Conservation (phyloP, 1,140 invertebrate genomes). For the Lasioglossum baleicum region DNA sequence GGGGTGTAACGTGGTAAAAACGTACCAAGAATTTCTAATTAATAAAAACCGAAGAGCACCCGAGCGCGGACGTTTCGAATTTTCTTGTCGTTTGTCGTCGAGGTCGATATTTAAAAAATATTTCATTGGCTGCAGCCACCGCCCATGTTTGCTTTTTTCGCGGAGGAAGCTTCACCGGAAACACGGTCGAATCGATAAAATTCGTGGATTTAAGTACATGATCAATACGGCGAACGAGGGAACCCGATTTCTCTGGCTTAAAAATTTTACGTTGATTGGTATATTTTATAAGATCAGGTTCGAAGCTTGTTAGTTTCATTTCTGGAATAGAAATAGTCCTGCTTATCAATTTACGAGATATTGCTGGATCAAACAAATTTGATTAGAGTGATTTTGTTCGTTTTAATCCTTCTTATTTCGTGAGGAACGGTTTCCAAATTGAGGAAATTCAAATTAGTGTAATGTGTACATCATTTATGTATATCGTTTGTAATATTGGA, state of each 20-base stretch:
- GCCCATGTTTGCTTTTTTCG: neutral
- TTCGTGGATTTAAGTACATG: neutral
- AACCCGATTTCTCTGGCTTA: neutral
- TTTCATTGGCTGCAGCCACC: neutral
- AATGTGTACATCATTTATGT: too few relatives aligned
- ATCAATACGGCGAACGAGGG: neutral
- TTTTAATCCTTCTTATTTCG: too few relatives aligned
- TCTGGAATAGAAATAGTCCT: too few relatives aligned
- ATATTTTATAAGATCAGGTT: neutral
- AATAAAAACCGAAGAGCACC: neutral
- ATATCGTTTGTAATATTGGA: too few relatives aligned
- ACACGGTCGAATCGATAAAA: neutral
- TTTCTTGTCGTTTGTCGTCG: neutral
- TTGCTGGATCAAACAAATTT: too few relatives aligned
- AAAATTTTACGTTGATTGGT: neutral
- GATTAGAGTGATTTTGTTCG: too few relatives aligned
- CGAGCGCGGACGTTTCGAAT: neutral
- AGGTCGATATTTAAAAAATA: slow-evolving; percentile 14
- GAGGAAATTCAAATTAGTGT: too few relatives aligned
- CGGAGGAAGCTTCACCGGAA: neutral
- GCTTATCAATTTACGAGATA: too few relatives aligned
- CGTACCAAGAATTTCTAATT: slow-evolving; percentile 7
- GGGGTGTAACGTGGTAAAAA: too few relatives aligned
- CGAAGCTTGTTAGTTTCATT: too few relatives aligned
- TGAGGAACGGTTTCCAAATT: too few relatives aligned